Conservation (phyloP, 2,888 invertebrate genomes). For the Tetanocera ferruginea region DNA sequence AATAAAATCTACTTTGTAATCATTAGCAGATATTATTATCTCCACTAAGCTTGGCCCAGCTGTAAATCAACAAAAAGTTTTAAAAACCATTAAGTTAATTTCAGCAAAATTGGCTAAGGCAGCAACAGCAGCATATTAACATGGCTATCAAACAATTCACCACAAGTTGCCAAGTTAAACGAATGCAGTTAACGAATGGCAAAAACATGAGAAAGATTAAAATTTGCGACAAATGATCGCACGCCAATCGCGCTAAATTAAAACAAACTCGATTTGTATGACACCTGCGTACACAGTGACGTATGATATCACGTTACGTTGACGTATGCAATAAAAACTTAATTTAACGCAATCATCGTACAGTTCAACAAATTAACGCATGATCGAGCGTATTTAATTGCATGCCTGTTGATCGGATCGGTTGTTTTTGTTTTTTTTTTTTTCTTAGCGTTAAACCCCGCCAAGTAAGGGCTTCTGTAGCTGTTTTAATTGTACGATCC, state of each 20-base stretch:
- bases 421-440: background rate
- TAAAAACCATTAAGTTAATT: too few relatives aligned
- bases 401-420: background rate
- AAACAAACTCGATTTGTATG: background rate
- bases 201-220: background rate
- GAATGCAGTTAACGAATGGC: background rate
- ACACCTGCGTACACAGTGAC: too few relatives aligned
- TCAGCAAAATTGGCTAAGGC: too few relatives aligned
- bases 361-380: constrained; percentile 20
- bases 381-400: background rate
- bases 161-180: too few relatives aligned
- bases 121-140: too few relatives aligned
- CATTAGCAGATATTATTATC: too few relatives aligned
- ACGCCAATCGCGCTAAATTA: background rate
- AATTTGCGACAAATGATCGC: background rate
- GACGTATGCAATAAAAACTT: constrained; percentile 1
- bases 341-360: constrained; percentile 38
- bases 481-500: background rate
- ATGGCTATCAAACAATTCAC: too few relatives aligned
- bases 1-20: too few relatives aligned
- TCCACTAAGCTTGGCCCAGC: too few relatives aligned
- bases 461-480: background rate
- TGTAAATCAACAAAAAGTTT: too few relatives aligned
- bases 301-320: too few relatives aligned
- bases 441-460: background rate